Evolutionary conservation across 1,140 invertebrate genomes (phyloP).

Genomic region (Papilio polyxenes): DNA sequence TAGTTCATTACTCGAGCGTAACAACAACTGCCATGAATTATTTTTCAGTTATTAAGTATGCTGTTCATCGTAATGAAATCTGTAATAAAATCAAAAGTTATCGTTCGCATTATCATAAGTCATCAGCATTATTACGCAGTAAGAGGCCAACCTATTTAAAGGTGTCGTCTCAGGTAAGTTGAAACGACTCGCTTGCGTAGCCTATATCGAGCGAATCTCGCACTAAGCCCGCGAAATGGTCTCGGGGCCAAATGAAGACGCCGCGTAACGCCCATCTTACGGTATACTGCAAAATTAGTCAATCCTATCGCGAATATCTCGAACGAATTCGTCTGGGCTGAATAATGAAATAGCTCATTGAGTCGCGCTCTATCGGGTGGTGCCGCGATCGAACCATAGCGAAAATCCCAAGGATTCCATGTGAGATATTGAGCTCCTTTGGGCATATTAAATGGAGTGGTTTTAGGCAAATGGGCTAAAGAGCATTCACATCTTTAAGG

Average conservation of each 20-base stretch:
- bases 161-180: slow-evolving; percentile 52
- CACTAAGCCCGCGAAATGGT: slow-evolving; percentile 66
- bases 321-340: slow-evolving; percentile 59
- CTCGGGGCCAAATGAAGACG: slow-evolving; percentile 67
- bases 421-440: slow-evolving; percentile 73
- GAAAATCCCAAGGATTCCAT: slow-evolving; percentile 73
- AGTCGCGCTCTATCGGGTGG: slow-evolving; percentile 63
- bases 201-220: slow-evolving; percentile 61
- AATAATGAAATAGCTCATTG: slow-evolving; percentile 78
- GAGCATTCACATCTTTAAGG: slow-evolving; percentile 61
- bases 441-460: slow-evolving; percentile 77
- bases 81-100: slow-evolving; percentile 56
- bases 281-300: slow-evolving; percentile 72
- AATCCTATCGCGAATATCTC: slow-evolving; percentile 70
- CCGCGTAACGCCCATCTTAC: slow-evolving; percentile 55
- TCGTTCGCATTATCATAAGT: slow-evolving; percentile 53
- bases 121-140: slow-evolving; percentile 40
- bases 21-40: slow-evolving; percentile 52
- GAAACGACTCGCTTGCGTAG: slow-evolving; percentile 69
- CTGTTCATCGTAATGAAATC: slow-evolving; percentile 49
- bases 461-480: slow-evolving; percentile 73
- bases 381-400: slow-evolving; percentile 58
- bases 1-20: slow-evolving; percentile 29
- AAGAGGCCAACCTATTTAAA: slow-evolving; percentile 55
- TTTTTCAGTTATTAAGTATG: slow-evolving; percentile 58